Evolutionary conservation across 2,113 vertebrate species (phyloP).

Genomic region (Vulpes ferrilata): DNA sequence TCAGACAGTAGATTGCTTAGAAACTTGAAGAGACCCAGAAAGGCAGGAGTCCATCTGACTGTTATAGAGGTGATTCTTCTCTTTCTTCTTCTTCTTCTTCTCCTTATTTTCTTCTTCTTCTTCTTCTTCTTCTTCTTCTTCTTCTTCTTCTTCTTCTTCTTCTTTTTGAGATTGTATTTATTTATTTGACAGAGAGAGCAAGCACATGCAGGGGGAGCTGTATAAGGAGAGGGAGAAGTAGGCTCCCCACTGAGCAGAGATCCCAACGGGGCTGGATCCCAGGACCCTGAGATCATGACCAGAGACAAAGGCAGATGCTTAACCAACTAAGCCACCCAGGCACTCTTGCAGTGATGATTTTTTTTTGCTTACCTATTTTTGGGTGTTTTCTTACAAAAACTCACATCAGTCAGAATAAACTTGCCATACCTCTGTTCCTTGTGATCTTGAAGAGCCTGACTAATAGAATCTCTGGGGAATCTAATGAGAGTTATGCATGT

Average conservation of each 20-base stretch:
- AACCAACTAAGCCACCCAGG: no score
- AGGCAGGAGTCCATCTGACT: background rate
- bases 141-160: background rate
- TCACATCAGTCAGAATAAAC: background rate
- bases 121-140: background rate
- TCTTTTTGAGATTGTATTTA: no score
- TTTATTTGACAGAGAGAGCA: no score
- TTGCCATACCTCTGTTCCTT: constrained; percentile 47
- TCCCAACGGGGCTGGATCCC: no score
- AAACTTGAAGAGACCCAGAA: background rate
- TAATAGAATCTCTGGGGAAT: constrained; percentile 36
- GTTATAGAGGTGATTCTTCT: background rate
- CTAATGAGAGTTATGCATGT: background rate
- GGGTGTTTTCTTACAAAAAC: constrained; percentile 41
- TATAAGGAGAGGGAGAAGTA: no score
- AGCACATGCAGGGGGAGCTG: no score
- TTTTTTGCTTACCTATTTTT: constrained; percentile 34
- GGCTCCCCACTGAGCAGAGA: no score
- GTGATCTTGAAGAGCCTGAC: constrained; percentile 46
- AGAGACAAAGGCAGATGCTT: no score
- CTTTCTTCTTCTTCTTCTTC: background rate
- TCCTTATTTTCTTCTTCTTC: background rate
- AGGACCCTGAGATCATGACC: no score
- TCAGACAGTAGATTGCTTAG: background rate
- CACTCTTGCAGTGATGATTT: background rate